These are phyloP conservation scores for Aradophagus sp. DNA, from an alignment of 1,140 invertebrate species.

Conservation along the genomic window DNA sequence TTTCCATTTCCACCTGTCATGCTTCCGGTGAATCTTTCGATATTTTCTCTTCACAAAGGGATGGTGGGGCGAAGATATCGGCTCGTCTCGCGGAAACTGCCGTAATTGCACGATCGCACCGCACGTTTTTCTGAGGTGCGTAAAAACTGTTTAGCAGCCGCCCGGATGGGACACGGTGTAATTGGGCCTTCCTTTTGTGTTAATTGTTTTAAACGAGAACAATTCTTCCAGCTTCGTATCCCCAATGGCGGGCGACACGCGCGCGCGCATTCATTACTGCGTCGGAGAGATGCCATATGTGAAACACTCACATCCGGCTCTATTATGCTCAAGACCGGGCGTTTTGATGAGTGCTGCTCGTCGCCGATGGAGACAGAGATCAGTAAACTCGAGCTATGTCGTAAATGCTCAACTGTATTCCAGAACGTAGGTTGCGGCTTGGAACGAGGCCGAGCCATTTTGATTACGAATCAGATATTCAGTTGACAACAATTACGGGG, in stretches of 20 bases:
- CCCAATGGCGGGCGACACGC: constrained; percentile 64
- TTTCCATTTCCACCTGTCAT: too few species aligned
- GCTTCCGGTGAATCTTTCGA: too few species aligned
- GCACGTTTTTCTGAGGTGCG: constrained; percentile 16
- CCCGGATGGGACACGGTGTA: constrained; percentile 57
- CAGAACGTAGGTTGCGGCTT: constrained; percentile 43
- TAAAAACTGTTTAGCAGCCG: constrained; percentile 26
- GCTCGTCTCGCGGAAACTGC: too few species aligned
- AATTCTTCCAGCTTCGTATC: constrained; percentile 64
- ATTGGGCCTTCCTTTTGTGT: constrained; percentile 70
- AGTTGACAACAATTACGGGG: too few species aligned
- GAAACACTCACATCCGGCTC: constrained; percentile 67
- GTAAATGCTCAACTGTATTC: too few species aligned
- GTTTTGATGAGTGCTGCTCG: too few species aligned
- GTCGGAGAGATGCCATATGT: constrained; percentile 55
- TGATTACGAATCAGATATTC: too few species aligned
- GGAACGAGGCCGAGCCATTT: too few species aligned
- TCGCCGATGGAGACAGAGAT: constrained; percentile 31
- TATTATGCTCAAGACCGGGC: constrained; percentile 44
- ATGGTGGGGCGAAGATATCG: too few species aligned
- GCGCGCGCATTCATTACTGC: constrained; percentile 68
- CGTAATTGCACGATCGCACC: neutral
- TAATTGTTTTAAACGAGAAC: constrained; percentile 75
- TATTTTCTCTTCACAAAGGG: too few species aligned
- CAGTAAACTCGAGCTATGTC: constrained; percentile 41